Evolutionary conservation across 1,140 invertebrate genomes (phyloP), one percentile per base, ranked within the genome.

Genomic region (Heliconius eleuchia): DNA sequence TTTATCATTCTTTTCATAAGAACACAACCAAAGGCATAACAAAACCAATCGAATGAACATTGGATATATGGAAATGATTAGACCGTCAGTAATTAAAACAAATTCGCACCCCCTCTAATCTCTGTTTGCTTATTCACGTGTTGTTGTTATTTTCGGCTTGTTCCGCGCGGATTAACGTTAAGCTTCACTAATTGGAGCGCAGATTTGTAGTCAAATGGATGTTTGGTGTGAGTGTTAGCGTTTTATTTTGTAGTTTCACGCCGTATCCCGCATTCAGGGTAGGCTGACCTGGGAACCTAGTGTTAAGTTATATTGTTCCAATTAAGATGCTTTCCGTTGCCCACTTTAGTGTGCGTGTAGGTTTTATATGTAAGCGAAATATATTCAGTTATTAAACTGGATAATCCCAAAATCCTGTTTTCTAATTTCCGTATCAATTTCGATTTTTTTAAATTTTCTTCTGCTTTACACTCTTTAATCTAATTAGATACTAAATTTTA

Each of bases 151-250:
- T 86, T 87, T 82, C 86, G 71, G 81, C 88, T 86, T 87, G 87
- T 89, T 87, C 83, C 84, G 78, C 74, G 30, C 71, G 84, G 87
- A 89, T 91, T 89, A 89, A 80, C 78, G 85, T 76, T 89, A 87
- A 91, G 88, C 87, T 74, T 16, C 84, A 81, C 87, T 91, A 91
- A 91, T 91, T 91, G 88, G 87, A 80, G 81, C 80, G 82, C 84
- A 82, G 87, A 85, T 88, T 86, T 84, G 72, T 79, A 72, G 80
- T 78, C 70, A 37, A 37, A 3, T 37, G 16, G 71, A 71, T 19
- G 16, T 71, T 11, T 16, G 60, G 60, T 30, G 60, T 23, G 27
- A 66, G 60, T 66, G 23, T 1, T 5, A 16, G 27, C 4, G 55
- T 6, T 55, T 34, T 34, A 34, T 34, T 19, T 55, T 19, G 19